Base-by-base conservation (phyloP, 2,113 vertebrate species). In the Sylvia atricapilla region DNA sequence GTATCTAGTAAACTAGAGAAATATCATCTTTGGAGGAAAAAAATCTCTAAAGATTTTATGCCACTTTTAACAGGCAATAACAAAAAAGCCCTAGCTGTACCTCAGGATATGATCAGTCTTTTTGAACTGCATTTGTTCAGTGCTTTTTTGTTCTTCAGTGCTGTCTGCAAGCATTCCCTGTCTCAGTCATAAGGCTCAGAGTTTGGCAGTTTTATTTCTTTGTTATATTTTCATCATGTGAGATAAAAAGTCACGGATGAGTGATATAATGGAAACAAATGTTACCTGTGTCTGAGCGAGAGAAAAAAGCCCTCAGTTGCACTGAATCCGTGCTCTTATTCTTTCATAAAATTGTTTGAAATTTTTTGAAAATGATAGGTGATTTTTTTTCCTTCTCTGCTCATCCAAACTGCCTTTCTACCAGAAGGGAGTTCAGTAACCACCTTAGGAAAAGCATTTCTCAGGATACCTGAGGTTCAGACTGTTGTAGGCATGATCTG, bases 101-200 rank as follows among this genome's bases (percentile, higher is more conserved):
- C 97, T 89, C 83, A 93, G 97, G 97, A 97, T 94, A 97, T 52
- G 88, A 96, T 93, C 78, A 22, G 95, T 94, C 96, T 97, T 97
- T 98, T 97, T 97, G 97, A 98, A 97, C 96, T 95, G 93, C 97
- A 94, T 97, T 97, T 97, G 96, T 96, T 97, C 93, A 82, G 89
- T 84, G 50, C 59, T 50, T 96, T 95, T 95, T 94, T 97, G 95
- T 95, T 94, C 84, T 97, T 96, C 90, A 67, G 80, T 68, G 18
- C 95, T 86, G 93, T 96, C 97, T 97, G 83, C 68, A 53, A 97
- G 96, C 88, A 56, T 87, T 92, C 84, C 74, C 93, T 92, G 87
- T 84, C 94, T 97, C 94, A 89, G 86, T 92, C 78, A 86, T 95
- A 93, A 94, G 93, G 84, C 88, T 95, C 78, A 46, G 90, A 84